Percentiles rank a stretch among this genome's conserved stretches.
These are phyloP conservation scores for Amphimallon solstitiale DNA, from an alignment of 2,888 invertebrate genomes.

Conservation along the genomic window DNA sequence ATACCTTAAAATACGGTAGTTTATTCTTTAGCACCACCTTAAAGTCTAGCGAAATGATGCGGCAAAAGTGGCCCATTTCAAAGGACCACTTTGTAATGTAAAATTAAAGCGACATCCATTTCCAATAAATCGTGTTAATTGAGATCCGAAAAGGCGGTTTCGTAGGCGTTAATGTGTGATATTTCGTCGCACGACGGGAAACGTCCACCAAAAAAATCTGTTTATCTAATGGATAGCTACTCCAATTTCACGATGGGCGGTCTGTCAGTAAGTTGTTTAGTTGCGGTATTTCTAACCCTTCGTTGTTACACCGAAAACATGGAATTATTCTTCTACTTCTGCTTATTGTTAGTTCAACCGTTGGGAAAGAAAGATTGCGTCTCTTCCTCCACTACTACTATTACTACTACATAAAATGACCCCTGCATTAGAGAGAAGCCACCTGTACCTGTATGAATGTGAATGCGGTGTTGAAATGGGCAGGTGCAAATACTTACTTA, in stretches of 20 bases:
- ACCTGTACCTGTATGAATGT: conserved; percentile 52
- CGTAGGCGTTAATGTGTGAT: conserved; percentile 38
- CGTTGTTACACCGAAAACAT: neutral
- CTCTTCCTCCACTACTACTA: neutral
- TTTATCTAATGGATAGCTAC: conserved; percentile 37
- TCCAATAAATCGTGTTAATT: conserved; percentile 37
- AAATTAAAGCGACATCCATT: conserved; percentile 13
- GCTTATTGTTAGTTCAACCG: neutral
- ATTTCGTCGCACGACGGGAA: conserved; percentile 27
- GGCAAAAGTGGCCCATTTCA: neutral
- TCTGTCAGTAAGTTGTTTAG: conserved; percentile 19
- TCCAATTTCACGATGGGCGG: conserved; percentile 38
- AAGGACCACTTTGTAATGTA: conserved; percentile 12
- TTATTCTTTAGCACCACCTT: too few relatives aligned
- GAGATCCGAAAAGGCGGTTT: conserved; percentile 29
- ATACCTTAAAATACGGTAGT: too few relatives aligned
- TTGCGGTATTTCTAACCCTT: conserved; percentile 7
- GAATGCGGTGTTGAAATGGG: conserved; percentile 43
- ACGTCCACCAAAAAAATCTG: conserved; percentile 32
- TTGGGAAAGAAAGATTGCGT: conserved; percentile 15
- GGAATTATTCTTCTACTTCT: conserved; percentile 1
- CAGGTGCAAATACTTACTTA: conserved; percentile 48
- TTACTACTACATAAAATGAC: conserved; percentile 28
- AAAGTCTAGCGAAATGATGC: neutral
- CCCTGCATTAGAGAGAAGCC: conserved; percentile 41